These are phyloP conservation scores for Mimumesa dahlbomi DNA, from an alignment of 2,888 invertebrate genomes.

Conservation along the genomic window DNA sequence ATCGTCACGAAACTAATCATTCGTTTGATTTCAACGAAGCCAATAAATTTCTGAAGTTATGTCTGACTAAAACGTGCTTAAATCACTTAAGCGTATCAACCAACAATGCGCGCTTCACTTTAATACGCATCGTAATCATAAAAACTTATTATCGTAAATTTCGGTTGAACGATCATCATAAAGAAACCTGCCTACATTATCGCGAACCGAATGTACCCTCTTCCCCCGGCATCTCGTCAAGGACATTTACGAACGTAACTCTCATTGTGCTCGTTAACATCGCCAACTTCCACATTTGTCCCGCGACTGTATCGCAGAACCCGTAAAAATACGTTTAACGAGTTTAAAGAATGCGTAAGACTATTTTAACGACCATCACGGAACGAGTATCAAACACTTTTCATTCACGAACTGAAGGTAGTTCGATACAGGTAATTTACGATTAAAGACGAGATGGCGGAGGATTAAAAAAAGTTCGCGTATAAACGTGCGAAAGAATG, in stretches of 20 bases:
- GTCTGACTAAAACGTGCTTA: conserved; percentile 10
- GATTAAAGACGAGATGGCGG: conserved; percentile 5
- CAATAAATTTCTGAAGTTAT: too few species aligned
- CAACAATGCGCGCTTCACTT: conserved; percentile 4
- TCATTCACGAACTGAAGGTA: conserved; percentile 14
- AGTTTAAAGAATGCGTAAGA: conserved; percentile 22
- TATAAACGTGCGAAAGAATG: too few species aligned
- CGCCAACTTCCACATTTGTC: conserved; percentile 5
- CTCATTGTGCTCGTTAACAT: conserved; percentile 41
- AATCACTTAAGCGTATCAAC: conserved; percentile 19
- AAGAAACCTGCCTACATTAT: conserved; percentile 34
- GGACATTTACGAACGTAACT: conserved; percentile 9
- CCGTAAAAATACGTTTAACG: conserved; percentile 32
- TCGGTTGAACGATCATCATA: conserved; percentile 19
- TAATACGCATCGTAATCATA: conserved; percentile 41
- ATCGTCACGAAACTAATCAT: neutral
- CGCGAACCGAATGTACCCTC: conserved; percentile 13
- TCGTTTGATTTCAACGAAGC: neutral
- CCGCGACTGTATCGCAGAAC: neutral
- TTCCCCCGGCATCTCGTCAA: neutral
- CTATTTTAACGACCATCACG: conserved; percentile 12
- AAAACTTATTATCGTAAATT: conserved; percentile 34
- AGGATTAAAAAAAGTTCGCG: too few species aligned
- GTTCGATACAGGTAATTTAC: neutral
- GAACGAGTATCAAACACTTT: neutral